These are phyloP conservation scores for Lobophora halterata DNA, from an alignment of 2,888 invertebrate species.

Conservation along the genomic window DNA sequence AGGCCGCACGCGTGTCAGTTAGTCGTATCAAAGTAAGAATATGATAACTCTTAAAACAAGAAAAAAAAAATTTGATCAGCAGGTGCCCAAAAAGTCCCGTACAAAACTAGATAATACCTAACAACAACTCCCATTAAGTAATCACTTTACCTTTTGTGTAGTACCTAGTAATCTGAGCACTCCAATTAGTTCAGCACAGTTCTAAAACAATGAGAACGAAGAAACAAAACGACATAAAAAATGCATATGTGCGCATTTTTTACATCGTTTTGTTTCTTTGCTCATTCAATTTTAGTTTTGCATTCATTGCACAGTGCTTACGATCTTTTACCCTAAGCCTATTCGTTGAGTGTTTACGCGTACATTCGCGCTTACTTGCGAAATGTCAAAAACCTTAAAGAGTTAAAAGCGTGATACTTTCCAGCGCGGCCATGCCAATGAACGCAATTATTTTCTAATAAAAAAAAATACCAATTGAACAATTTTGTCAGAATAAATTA, in stretches of 20 bases:
- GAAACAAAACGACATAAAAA: slow-evolving; percentile 14
- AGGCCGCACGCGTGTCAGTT: too few relatives aligned
- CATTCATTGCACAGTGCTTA: too few relatives aligned
- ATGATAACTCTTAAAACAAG: too few relatives aligned
- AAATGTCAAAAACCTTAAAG: slow-evolving; percentile 22
- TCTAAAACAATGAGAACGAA: slow-evolving; percentile 51
- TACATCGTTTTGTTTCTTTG: too few relatives aligned
- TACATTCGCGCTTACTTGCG: slow-evolving; percentile 24
- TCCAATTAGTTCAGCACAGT: slow-evolving; percentile 48
- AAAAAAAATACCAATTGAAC: too few relatives aligned
- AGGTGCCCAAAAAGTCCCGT: background rate
- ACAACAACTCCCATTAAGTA: slow-evolving; percentile 11
- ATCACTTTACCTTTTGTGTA: slow-evolving; percentile 15
- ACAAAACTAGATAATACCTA: slow-evolving; percentile 7
- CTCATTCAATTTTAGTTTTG: slow-evolving; percentile 42
- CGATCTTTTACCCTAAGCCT: slow-evolving; percentile 42
- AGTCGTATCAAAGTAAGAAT: too few relatives aligned
- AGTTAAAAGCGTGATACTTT: too few relatives aligned
- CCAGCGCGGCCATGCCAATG: too few relatives aligned
- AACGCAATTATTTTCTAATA: too few relatives aligned
- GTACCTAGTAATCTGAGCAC: slow-evolving; percentile 41
- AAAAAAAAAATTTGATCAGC: too few relatives aligned
- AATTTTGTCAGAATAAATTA: too few relatives aligned
- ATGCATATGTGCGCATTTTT: slow-evolving; percentile 27
- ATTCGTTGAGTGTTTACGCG: too few relatives aligned